phyloP scores from a whole-genome alignment of 2,888 invertebrate species.

The Adelognathus sp. region DNA sequence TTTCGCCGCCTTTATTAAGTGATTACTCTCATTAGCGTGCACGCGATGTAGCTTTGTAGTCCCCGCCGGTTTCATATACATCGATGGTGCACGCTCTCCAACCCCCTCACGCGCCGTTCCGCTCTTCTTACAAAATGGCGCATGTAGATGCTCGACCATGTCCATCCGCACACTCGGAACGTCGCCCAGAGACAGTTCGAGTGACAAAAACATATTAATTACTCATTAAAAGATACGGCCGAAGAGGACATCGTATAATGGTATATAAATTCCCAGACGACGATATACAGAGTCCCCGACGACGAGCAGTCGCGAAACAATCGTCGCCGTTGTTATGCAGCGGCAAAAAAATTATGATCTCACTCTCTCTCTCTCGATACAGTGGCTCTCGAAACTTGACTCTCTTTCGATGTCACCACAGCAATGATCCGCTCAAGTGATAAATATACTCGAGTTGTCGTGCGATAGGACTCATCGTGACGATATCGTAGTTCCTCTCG shows the following conservation, averaged over 20 bases:
- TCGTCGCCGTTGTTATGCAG: conserved; percentile 28
- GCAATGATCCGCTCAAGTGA: background rate
- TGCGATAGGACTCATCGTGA: background rate
- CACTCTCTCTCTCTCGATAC: background rate
- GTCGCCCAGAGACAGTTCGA: background rate
- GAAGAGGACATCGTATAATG: conserved; percentile 42
- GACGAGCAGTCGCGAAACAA: conserved; percentile 41
- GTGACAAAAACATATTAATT: conserved; percentile 42
- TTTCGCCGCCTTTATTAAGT: conserved; percentile 78
- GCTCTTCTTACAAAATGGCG: conserved; percentile 45
- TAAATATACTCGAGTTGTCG: background rate
- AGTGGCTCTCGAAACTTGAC: background rate
- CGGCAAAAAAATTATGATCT: conserved; percentile 41
- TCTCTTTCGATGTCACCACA: background rate
- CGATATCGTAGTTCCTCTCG: background rate
- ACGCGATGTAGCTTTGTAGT: conserved; percentile 78
- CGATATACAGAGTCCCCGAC: conserved; percentile 34
- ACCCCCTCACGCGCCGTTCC: background rate
- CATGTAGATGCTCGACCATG: conserved; percentile 27
- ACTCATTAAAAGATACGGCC: conserved; percentile 58
- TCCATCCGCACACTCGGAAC: background rate
- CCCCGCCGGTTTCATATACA: conserved; percentile 42
- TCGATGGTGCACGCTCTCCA: background rate
- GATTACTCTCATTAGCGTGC: conserved; percentile 80
- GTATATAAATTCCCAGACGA: conserved; percentile 57